A percentile compares a stretch with the other conserved stretches of the same genome.
Evolutionary conservation across 2,113 vertebrate species (phyloP).

Genomic region (Scomber japonicus): DNA sequence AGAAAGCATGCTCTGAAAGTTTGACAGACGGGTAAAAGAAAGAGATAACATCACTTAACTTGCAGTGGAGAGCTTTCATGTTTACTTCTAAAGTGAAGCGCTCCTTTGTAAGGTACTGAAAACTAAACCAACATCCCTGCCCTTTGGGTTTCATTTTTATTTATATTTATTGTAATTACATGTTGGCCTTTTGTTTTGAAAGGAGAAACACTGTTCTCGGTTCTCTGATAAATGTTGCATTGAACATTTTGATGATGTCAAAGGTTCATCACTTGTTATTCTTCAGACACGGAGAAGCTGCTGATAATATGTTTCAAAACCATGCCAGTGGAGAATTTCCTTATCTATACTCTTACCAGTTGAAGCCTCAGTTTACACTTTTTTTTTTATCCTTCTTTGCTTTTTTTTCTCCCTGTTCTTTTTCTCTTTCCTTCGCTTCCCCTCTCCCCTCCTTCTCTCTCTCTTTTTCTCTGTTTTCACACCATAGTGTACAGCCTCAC

Average conservation of each 20-base stretch:
- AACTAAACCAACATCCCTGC: slow-evolving; percentile 22
- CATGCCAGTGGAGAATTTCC: slow-evolving; percentile 48
- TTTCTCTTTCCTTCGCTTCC: not conserved
- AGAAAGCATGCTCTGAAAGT: slow-evolving; percentile 7
- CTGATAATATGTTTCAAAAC: slow-evolving; percentile 49
- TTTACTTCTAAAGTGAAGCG: slow-evolving; percentile 21
- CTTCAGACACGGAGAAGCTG: slow-evolving; percentile 41
- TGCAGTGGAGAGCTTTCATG: slow-evolving; percentile 20
- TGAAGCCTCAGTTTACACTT: slow-evolving; percentile 34
- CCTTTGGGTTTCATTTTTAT: slow-evolving; percentile 43
- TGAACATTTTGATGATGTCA: slow-evolving; percentile 57
- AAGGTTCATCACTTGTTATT: slow-evolving; percentile 74
- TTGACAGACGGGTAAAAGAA: not conserved
- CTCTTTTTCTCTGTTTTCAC: slow-evolving; percentile 75
- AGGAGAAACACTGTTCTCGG: slow-evolving; percentile 47
- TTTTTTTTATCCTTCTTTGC: slow-evolving; percentile 1
- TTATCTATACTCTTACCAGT: slow-evolving; percentile 46
- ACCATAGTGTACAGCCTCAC: slow-evolving; percentile 84
- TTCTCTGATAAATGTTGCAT: slow-evolving; percentile 29
- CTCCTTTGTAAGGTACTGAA: slow-evolving; percentile 7
- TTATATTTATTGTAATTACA: slow-evolving; percentile 21
- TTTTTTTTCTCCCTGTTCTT: not conserved
- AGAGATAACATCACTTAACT: slow-evolving; percentile 4
- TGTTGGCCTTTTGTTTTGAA: slow-evolving; percentile 31
- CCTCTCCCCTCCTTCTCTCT: slow-evolving; percentile 1